Evolutionary conservation across 2,888 invertebrate species (phyloP).

Genomic region (Orthonychiurus folsomi): DNA sequence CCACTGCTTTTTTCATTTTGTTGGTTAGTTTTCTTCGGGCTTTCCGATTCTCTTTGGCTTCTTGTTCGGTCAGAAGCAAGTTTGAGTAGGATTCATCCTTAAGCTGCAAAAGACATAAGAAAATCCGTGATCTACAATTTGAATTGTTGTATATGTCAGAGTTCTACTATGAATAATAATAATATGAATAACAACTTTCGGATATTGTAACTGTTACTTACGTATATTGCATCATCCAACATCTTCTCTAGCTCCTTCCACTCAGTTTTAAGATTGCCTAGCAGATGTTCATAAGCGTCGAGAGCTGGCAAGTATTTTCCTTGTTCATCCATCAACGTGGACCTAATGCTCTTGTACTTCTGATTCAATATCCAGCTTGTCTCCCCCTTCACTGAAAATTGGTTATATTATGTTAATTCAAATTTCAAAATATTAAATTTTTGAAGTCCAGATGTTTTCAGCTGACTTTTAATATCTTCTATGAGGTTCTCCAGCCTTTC

Average conservation of each 20-base stretch:
- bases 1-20: constrained; percentile 38
- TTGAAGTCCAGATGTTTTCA: too few relatives aligned
- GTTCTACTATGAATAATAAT: too few relatives aligned
- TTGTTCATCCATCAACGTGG: constrained; percentile 29
- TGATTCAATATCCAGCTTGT: constrained; percentile 34
- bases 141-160: too few relatives aligned
- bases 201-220: too few relatives aligned
- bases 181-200: too few relatives aligned
- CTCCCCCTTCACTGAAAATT: constrained; percentile 33
- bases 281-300: constrained; percentile 29
- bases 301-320: constrained; percentile 35
- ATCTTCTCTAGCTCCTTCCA: constrained; percentile 34
- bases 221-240: constrained; percentile 36
- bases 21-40: constrained; percentile 34
- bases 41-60: constrained; percentile 34
- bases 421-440: too few relatives aligned
- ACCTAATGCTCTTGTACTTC: constrained; percentile 37
- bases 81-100: too few relatives aligned
- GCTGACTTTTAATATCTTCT: constrained; percentile 35
- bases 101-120: too few relatives aligned
- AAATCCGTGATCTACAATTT: too few relatives aligned
- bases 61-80: constrained; percentile 30
- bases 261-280: constrained; percentile 28
- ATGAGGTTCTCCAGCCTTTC: constrained; percentile 30
- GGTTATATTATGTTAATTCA: too few relatives aligned